Evolutionary conservation across 37 sponge, comb jelly and placozoan genomes (phyloP), one percentile per base, ranked within the genome.

Genomic region (Ephydatia muelleri): DNA sequence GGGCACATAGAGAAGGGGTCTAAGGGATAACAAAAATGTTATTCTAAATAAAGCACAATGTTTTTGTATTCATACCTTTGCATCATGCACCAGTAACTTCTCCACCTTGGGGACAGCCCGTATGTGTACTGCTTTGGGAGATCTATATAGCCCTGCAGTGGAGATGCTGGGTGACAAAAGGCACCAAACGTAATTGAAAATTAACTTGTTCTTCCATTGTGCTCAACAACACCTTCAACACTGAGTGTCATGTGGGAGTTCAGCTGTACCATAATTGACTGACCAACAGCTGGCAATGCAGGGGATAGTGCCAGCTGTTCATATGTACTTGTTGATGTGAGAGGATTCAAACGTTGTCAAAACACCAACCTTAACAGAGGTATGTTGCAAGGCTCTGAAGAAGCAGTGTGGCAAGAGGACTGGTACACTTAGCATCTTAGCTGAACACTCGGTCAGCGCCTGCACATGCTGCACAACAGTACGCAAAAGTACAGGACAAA

Each of bases 181-280:
- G 9, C 13, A 64, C 3, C 43, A 29, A 27, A 47, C 8, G n/a
- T 11, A 76, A 26, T 19, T 37, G 19, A 32, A 36, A 34, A 75
- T 39, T 80, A 2, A 85, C 86, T 70, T 40, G 22, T 65, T 27
- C 78, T 80, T 28, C 91, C 83, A 6, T 79, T n/a, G 65, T 92
- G 89, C 34, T 88, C 77, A 23, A 92, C 68, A 23, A 92, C 79
- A 21, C 92, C 92, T 78, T 92, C 92, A 33, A 92, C 89, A 49
- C 80, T 92, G 73, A 92, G 85, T 19, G 86, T 65, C 34, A 92
- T 73, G 26, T 88, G 89, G 3, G 79, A 67, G 37, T 81, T 57
- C 27, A 92, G 77, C 23, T 72, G 14, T 23, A 87, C 83, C 47
- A 12, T 74, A 40, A 88, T 49, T 25, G 79, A 77, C 30, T 83